Conservation (phyloP, 2,113 vertebrate genomes). For the Centropus bengalensis region DNA sequence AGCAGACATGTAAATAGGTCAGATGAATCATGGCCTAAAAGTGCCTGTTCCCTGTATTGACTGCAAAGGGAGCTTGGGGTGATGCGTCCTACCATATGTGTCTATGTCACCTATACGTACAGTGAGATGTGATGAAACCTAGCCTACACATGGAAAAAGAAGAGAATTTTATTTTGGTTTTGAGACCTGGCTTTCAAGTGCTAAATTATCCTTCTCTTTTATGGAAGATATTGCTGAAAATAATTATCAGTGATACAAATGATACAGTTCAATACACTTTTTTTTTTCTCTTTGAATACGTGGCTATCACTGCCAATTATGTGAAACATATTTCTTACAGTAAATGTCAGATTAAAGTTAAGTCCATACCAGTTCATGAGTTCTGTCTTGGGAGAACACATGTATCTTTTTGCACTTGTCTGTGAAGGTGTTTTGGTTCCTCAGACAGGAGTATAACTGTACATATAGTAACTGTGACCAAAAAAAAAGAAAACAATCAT, state of each 20-base stretch:
- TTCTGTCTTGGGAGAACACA: neutral
- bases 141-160: neutral
- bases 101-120: neutral
- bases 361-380: neutral
- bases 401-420: neutral
- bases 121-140: neutral
- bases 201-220: neutral
- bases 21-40: constrained; percentile 72
- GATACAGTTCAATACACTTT: neutral
- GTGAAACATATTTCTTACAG: neutral
- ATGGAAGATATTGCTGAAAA: neutral
- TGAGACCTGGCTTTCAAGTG: neutral
- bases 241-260: neutral
- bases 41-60: constrained; percentile 42
- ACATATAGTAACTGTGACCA: neutral
- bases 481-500: neutral
- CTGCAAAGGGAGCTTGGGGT: constrained; percentile 39
- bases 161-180: constrained; percentile 27
- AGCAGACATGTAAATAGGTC: constrained; percentile 66
- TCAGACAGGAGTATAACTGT: neutral
- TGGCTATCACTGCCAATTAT: constrained; percentile 3
- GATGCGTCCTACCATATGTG: constrained; percentile 20
- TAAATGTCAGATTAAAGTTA: neutral
- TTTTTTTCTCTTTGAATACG: neutral
- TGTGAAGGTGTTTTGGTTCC: neutral